Evolutionary conservation across 2,888 invertebrate species (phyloP), one percentile per base, ranked within the genome.

Genomic region (Trachelus stipa): DNA sequence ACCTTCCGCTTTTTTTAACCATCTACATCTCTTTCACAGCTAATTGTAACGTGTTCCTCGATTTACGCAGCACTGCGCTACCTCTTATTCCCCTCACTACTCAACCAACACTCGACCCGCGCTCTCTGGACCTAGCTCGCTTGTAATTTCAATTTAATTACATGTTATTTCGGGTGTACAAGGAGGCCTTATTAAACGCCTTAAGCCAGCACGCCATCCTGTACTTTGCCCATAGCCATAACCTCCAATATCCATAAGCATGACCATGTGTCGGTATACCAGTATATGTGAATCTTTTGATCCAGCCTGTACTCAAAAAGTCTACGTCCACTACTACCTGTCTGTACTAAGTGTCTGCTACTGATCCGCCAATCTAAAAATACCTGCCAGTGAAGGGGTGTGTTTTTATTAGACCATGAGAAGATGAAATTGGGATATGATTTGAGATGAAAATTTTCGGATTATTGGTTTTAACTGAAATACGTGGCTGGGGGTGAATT

Each of bases 161-260:
- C 86, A 85, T 83, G 86, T 88, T 87, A 88, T 87, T 89, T 87
- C 85, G 85, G 85, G 79, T 81, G 81, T 83, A 73, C 73, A 40
- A 83, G 83, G 80, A 80, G 84, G 31, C 84, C 85, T 86, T 86
- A 89, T 88, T 87, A 87, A 88, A 86, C 85, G 85, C 85, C 86
- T 86, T 85, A 77, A 83, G 85, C 84, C 83, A 81, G 80, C 86
- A 83, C 84, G 86, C 84, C 81, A 83, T 86, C 83, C 81, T 81
- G 81, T 83, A 83, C 79, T 83, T 84, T 81, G 82, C 81, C 81
- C 23, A 23, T 79, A 81, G 76, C 73, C 77, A 74, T 77, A 73
- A 76, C 75, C 76, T 56, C 9, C 33, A n/a, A 71, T 33, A 31
- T 71, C 31, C 31, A 71, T 71, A 71, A 23, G 12, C 23, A 71